These are phyloP conservation scores for Campopleginae sp. DNA, from an alignment of 2,888 invertebrate genomes.

Conservation along the genomic window DNA sequence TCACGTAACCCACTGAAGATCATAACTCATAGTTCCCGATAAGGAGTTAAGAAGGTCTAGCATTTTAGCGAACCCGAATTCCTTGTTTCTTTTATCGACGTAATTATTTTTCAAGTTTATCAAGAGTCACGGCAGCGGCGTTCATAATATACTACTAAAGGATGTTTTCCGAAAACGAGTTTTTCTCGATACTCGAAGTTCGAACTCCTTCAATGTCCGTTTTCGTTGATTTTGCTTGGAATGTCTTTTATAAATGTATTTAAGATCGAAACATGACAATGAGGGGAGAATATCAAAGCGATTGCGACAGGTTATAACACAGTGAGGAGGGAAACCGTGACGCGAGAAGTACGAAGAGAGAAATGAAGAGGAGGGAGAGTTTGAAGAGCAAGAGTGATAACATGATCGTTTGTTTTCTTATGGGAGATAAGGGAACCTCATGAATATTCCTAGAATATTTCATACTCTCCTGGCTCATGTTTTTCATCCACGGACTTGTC, in stretches of 20 bases:
- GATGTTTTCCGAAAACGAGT: neutral
- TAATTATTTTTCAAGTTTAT: neutral
- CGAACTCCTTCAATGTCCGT: neutral
- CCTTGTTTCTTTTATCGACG: no score
- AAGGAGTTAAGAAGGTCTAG: no score
- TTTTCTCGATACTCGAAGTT: neutral
- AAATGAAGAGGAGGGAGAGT: neutral
- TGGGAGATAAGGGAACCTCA: slow-evolving; percentile 8
- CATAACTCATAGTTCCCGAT: no score
- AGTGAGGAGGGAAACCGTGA: slow-evolving; percentile 61
- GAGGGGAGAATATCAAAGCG: slow-evolving; percentile 65
- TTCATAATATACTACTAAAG: no score
- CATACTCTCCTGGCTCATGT: neutral
- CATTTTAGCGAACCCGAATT: no score
- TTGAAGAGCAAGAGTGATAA: slow-evolving; percentile 33
- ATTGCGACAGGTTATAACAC: slow-evolving; percentile 68
- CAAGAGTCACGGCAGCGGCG: no score
- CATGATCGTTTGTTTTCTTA: slow-evolving; percentile 4
- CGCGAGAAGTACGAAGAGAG: neutral
- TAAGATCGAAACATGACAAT: slow-evolving; percentile 28
- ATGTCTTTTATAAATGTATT: slow-evolving; percentile 3
- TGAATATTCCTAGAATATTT: neutral
- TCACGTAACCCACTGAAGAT: neutral
- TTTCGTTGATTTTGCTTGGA: slow-evolving; percentile 8
- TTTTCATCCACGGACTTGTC: neutral